Evolutionary conservation across 2,888 invertebrate species (phyloP), one percentile per base, ranked within the genome.

Genomic region (Andricus quercusramuli): DNA sequence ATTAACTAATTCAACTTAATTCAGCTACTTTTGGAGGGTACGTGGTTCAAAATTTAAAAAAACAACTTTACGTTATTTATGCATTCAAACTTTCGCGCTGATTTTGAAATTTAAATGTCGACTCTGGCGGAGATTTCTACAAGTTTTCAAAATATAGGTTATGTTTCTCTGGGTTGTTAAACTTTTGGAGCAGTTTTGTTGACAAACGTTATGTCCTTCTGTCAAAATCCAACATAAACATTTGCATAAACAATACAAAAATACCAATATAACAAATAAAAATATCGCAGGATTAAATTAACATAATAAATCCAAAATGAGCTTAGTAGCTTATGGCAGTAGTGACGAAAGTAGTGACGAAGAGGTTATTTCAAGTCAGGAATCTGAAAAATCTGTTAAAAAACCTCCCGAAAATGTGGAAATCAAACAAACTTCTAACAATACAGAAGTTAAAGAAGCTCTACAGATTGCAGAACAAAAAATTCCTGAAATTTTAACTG

Each of bases 321-420:
- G 92, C 85, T 88, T 92, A 6, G 92, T 92, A 20, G 91, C 90
- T 9, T 92, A 92, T 76, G 92, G 86, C 8, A 91, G 91, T 80
- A 92, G 92, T 78, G 91, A 89, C 68, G 92, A 92, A 80, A 89
- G 89, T 81, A 89, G 89, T 32, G 91, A 90, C 41, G 90, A 92
- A 2, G 90, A 89, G 78, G 86, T 85, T 83, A 86, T 41, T 64
- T 56, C 76, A 9, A 83, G 84, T 13, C 66, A 67, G 29, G n/a
- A 56, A 56, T 56, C 56, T 22, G 78, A 79, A 67, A 77, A 81
- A 70, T 76, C 44, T 20, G 51, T 77, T 56, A 59, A 47, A 66
- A 59, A 37, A 76, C 66, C 17, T 64, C 11, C 44, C 29, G 29
- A 74, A 51, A 32, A 20, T 20, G 41, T 70, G 78, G 62, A 29